These are phyloP conservation scores for Silurus aristotelis DNA, from an alignment of 2,797 vertebrate species.

Conservation along the genomic window DNA sequence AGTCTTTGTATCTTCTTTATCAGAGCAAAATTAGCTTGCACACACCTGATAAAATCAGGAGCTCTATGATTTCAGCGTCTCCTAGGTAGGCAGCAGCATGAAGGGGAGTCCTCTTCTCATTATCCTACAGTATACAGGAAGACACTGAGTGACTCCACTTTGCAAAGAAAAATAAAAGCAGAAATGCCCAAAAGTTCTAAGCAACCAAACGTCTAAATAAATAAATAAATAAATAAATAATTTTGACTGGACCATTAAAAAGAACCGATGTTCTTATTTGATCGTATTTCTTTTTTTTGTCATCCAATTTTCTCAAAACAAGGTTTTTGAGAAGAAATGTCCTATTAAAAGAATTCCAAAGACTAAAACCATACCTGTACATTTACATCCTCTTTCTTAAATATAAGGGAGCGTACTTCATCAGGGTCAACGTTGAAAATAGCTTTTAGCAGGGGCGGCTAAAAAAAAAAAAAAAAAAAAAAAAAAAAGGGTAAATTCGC, in stretches of 20 bases:
- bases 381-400: conserved; percentile 99
- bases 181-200: neutral
- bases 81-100: conserved; percentile 97
- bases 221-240: too few relatives aligned
- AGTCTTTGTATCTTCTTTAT: neutral
- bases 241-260: neutral
- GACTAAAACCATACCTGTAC: conserved; percentile 83
- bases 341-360: neutral
- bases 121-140: conserved; percentile 78
- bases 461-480: conserved; percentile 40
- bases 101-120: conserved; percentile 95
- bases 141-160: neutral
- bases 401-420: conserved; percentile 96
- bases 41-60: conserved; percentile 96
- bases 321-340: neutral
- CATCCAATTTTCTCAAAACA: too few relatives aligned
- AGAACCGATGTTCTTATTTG: neutral
- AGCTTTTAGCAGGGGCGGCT: conserved; percentile 97
- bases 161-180: neutral
- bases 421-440: conserved; percentile 99
- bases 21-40: neutral
- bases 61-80: conserved; percentile 97
- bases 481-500: neutral
- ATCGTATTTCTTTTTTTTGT: neutral
- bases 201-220: neutral